Conservation (phyloP, 2,113 vertebrate genomes). For the Stegostoma tigrinum region DNA sequence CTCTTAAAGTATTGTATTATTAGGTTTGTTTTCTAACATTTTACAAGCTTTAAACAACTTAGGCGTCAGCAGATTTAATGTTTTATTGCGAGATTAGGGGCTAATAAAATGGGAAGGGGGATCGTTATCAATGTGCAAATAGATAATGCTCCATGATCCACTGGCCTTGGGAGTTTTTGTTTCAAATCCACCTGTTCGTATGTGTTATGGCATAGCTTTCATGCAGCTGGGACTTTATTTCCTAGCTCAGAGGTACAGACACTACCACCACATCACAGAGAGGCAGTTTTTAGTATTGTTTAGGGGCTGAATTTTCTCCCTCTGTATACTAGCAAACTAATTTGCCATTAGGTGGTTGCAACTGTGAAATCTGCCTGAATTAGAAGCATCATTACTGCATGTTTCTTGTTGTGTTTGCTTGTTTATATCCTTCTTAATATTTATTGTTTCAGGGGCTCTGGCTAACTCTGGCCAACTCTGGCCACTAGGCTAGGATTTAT, state of each 20-base stretch:
- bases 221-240: no score
- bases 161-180: neutral
- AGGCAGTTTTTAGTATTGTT: neutral
- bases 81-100: neutral
- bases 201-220: no score
- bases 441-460: neutral
- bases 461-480: neutral
- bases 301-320: neutral
- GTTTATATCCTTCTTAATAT: neutral
- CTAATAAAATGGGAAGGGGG: constrained; percentile 18
- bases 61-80: neutral
- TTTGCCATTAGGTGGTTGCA: neutral
- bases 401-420: neutral
- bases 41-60: neutral
- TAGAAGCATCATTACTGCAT: no score
- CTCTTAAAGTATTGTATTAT: neutral
- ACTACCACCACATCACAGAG: neutral
- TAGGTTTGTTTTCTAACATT: constrained; percentile 3
- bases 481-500: neutral
- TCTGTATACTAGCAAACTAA: no score
- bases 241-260: no score
- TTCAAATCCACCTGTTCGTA: no score
- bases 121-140: neutral
- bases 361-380: neutral
- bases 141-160: neutral